These are phyloP conservation scores for Drosophila pseudoananassae DNA, from an alignment of 1,140 invertebrate species.

Conservation along the genomic window DNA sequence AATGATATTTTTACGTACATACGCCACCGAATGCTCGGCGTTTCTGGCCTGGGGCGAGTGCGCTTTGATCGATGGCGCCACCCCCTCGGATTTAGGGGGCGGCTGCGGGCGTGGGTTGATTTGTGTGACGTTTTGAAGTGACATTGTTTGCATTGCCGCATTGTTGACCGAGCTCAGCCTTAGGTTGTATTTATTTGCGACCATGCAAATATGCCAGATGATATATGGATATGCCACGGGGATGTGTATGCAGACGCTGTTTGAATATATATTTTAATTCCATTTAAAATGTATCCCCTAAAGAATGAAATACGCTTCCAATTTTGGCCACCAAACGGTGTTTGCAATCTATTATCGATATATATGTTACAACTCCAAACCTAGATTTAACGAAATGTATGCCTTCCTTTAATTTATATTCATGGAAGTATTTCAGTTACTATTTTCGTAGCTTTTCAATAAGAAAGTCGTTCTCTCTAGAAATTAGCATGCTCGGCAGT, in stretches of 20 bases:
- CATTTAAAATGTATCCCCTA: slow-evolving; percentile 29
- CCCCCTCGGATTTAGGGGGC: not conserved
- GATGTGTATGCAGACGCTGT: slow-evolving; percentile 11
- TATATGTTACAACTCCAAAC: too few species aligned
- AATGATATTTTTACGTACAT: slow-evolving; percentile 73
- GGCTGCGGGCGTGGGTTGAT: slow-evolving; percentile 37
- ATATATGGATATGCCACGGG: slow-evolving; percentile 33
- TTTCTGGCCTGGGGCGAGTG: slow-evolving; percentile 34
- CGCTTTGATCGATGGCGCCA: slow-evolving; percentile 60
- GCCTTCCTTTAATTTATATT: not conserved
- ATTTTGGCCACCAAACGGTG: slow-evolving; percentile 29
- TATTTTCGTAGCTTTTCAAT: not conserved
- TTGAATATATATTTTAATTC: slow-evolving; percentile 33
- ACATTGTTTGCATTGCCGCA: slow-evolving; percentile 62
- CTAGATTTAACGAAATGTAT: too few species aligned
- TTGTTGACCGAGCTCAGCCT: slow-evolving; percentile 51
- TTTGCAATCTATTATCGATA: slow-evolving; percentile 23
- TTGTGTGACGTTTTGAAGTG: slow-evolving; percentile 64
- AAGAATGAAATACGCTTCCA: slow-evolving; percentile 39
- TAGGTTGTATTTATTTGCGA: slow-evolving; percentile 48
- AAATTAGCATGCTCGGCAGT: slow-evolving; percentile 2
- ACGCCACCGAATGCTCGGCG: slow-evolving; percentile 50
- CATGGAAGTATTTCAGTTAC: not conserved
- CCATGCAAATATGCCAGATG: slow-evolving; percentile 35
- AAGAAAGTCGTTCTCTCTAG: not conserved